phyloP scores from a whole-genome alignment of 2,797 vertebrate species.

The Liparis tanakae region DNA sequence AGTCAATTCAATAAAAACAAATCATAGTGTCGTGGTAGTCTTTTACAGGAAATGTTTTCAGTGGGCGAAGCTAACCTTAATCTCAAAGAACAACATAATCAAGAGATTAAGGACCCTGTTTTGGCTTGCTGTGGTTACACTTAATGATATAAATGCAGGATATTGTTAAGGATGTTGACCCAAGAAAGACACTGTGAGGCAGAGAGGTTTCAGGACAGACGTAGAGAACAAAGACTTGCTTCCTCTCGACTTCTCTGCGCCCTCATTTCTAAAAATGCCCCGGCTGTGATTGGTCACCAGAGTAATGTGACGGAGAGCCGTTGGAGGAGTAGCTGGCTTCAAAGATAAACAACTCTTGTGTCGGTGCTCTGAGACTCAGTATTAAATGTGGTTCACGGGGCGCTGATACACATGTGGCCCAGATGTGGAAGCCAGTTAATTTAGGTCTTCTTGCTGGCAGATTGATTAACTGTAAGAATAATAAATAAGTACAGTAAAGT shows the following conservation, averaged over 20 bases:
- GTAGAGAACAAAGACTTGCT: constrained; percentile 54
- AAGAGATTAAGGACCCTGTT: not conserved
- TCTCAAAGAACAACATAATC: constrained; percentile 5
- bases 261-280: constrained; percentile 68
- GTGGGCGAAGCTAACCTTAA: not conserved
- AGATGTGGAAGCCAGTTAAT: constrained; percentile 61
- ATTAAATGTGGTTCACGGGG: constrained; percentile 43
- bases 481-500: constrained; percentile 11
- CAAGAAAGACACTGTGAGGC: constrained; percentile 5
- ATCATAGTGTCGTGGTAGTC: not conserved
- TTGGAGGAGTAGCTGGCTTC: constrained; percentile 65
- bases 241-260: constrained; percentile 46
- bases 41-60: constrained; percentile 5
- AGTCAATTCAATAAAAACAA: not conserved
- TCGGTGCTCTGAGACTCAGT: constrained; percentile 22
- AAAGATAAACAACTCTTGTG: constrained; percentile 78
- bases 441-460: constrained; percentile 23
- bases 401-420: constrained; percentile 62
- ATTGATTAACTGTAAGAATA: constrained; percentile 36
- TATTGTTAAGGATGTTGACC: constrained; percentile 11
- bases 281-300: constrained; percentile 70
- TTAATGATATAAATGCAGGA: constrained; percentile 10
- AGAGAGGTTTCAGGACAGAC: constrained; percentile 17
- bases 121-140: constrained; percentile 5
- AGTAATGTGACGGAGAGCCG: constrained; percentile 48